Conservation (phyloP, 2,888 invertebrate species). For the Papilio gigon region DNA sequence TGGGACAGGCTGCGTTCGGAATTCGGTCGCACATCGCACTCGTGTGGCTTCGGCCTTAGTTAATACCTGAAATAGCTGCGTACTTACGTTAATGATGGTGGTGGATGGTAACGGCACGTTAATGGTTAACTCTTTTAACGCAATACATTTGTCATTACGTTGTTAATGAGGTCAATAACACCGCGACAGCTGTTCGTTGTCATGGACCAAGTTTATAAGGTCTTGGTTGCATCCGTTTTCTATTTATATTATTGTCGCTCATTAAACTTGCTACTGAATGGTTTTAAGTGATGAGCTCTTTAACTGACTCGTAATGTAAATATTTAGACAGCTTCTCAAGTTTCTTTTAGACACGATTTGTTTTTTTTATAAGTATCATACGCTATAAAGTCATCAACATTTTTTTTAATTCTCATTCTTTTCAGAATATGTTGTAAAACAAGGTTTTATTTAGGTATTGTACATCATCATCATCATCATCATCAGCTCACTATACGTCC, state of each 20-base stretch:
- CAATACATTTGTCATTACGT: conserved; percentile 70
- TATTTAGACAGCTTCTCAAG: conserved; percentile 16
- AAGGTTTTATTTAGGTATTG: no score
- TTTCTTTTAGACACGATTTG: neutral
- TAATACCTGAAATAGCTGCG: conserved; percentile 60
- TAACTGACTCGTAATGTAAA: conserved; percentile 19
- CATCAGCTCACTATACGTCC: no score
- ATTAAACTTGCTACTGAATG: conserved; percentile 23
- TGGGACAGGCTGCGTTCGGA: conserved; percentile 33
- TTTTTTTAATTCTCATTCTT: no score
- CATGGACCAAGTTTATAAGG: conserved; percentile 27
- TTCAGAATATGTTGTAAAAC: no score
- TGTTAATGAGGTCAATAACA: conserved; percentile 73
- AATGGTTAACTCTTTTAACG: conserved; percentile 73
- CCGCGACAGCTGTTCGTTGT: conserved; percentile 53
- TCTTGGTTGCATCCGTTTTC: conserved; percentile 35
- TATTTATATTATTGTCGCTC: conserved; percentile 35
- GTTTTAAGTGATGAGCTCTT: conserved; percentile 13
- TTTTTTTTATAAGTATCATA: neutral
- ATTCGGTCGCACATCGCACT: conserved; percentile 40
- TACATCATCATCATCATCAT: no score
- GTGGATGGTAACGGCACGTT: conserved; percentile 55
- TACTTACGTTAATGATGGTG: conserved; percentile 57
- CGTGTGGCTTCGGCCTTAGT: conserved; percentile 45
- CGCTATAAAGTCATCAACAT: neutral